Evolutionary conservation across 2,888 invertebrate species (phyloP).

Genomic region (Caenorhabditis sinica): DNA sequence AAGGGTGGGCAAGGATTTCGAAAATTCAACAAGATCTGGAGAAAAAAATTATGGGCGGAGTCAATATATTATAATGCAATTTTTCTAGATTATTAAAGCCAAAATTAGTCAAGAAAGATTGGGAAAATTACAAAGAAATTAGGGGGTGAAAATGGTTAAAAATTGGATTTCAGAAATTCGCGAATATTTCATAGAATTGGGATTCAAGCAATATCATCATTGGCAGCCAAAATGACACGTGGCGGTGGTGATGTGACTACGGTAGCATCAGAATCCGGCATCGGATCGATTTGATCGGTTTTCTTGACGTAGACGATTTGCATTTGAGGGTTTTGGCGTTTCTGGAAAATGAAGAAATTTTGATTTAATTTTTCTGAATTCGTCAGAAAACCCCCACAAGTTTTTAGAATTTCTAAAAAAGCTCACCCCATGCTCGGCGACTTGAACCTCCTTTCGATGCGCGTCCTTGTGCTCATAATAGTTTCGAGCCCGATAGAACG

Average conservation of each 20-base stretch:
- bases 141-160: no score
- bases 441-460: slow-evolving; percentile 73
- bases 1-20: no score
- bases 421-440: slow-evolving; percentile 73
- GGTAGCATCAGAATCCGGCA: not conserved
- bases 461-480: slow-evolving; percentile 74
- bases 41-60: no score
- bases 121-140: no score
- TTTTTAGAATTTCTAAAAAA: slow-evolving; percentile 7
- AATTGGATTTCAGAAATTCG: not conserved
- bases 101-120: no score
- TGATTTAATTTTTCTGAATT: not conserved
- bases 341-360: slow-evolving; percentile 36
- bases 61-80: no score
- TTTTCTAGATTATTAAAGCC: no score
- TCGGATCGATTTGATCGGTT: slow-evolving; percentile 16
- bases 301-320: slow-evolving; percentile 50
- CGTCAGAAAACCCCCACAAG: not conserved
- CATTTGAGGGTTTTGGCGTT: slow-evolving; percentile 51
- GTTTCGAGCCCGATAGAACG: slow-evolving; percentile 64
- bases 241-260: slow-evolving; percentile 55
- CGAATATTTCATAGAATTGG: not conserved
- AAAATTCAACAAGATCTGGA: no score
- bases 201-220: slow-evolving; percentile 53
- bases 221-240: slow-evolving; percentile 61